Evolutionary conservation across 2,888 invertebrate genomes (phyloP).

Genomic region (Drosophila borealis): DNA sequence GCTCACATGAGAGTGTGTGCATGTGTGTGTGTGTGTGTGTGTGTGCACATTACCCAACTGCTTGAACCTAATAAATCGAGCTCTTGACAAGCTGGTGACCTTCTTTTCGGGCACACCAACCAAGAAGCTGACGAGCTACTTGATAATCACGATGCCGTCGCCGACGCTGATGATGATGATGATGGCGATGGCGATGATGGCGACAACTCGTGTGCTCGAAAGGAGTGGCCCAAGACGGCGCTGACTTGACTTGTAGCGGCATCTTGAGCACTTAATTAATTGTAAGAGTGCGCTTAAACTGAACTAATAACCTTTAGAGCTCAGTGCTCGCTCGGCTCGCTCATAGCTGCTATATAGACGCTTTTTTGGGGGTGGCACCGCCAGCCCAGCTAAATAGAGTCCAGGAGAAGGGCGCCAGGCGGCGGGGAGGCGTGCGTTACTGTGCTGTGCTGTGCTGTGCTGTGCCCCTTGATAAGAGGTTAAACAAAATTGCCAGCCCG

Average conservation of each 20-base stretch:
- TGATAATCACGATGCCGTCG: constrained; percentile 16
- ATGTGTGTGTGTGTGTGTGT: constrained; percentile 6
- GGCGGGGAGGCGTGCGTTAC: background rate
- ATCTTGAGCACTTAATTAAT: constrained; percentile 78
- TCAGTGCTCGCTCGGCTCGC: constrained; percentile 9
- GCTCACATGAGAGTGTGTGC: constrained; percentile 14
- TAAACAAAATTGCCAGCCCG: constrained; percentile 62
- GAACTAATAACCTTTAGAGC: constrained; percentile 77
- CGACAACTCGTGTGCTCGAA: constrained; percentile 27
- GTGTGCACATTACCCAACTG: constrained; percentile 51
- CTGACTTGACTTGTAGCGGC: constrained; percentile 39
- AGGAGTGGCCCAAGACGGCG: constrained; percentile 47
- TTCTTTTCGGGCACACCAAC: constrained; percentile 58
- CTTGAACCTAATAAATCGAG: constrained; percentile 80
- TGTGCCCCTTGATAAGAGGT: constrained; percentile 31
- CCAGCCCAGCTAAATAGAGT: constrained; percentile 1
- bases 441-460: constrained; percentile 21
- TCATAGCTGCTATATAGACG: background rate
- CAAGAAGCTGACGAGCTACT: constrained; percentile 25
- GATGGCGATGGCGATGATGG: constrained; percentile 30
- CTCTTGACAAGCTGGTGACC: constrained; percentile 68
- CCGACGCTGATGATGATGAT: constrained; percentile 19
- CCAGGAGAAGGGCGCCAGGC: background rate
- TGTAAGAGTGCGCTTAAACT: constrained; percentile 75
- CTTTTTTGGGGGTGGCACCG: background rate